Evolutionary conservation across 2,113 vertebrate genomes (phyloP).

Genomic region (Varanus komodoensis): DNA sequence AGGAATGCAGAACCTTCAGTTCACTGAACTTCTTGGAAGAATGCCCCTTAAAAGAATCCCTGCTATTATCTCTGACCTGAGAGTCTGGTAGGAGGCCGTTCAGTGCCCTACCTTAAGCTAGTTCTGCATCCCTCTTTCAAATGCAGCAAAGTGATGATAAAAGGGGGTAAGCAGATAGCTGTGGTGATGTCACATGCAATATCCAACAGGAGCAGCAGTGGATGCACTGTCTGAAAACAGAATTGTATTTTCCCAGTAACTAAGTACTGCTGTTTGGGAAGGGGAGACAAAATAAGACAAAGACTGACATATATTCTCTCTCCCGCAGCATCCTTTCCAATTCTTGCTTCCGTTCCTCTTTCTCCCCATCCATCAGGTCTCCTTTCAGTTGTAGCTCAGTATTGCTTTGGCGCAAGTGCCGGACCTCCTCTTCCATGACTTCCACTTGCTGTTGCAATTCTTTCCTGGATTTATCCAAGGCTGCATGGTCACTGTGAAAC

Average conservation of each 20-base stretch:
- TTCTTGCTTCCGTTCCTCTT: conserved; percentile 68
- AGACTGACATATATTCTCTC: conserved; percentile 71
- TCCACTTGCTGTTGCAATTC: conserved; percentile 71
- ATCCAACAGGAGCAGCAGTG: neutral
- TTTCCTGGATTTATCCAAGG: conserved; percentile 62
- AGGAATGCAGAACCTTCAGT: too few relatives aligned
- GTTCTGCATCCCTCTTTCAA: too few relatives aligned
- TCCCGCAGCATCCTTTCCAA: conserved; percentile 51
- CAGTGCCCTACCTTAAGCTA: too few relatives aligned
- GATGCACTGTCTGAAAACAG: neutral
- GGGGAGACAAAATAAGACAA: neutral
- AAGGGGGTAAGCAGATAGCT: neutral
- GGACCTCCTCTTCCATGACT: conserved; percentile 64
- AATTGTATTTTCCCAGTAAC: neutral
- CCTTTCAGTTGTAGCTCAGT: conserved; percentile 74
- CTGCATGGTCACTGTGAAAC: conserved; percentile 57
- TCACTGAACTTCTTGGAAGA: too few relatives aligned
- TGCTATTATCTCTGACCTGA: too few relatives aligned
- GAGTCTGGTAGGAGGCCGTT: too few relatives aligned
- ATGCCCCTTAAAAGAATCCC: too few relatives aligned
- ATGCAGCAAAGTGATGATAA: neutral
- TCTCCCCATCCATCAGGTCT: conserved; percentile 65
- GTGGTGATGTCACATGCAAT: neutral
- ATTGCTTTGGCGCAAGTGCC: conserved; percentile 67
- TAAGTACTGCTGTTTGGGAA: neutral